A percentile compares a stretch with the other conserved stretches of the same genome.
Conservation (phyloP, 2,888 invertebrate species). For the Diaphora mendica region DNA sequence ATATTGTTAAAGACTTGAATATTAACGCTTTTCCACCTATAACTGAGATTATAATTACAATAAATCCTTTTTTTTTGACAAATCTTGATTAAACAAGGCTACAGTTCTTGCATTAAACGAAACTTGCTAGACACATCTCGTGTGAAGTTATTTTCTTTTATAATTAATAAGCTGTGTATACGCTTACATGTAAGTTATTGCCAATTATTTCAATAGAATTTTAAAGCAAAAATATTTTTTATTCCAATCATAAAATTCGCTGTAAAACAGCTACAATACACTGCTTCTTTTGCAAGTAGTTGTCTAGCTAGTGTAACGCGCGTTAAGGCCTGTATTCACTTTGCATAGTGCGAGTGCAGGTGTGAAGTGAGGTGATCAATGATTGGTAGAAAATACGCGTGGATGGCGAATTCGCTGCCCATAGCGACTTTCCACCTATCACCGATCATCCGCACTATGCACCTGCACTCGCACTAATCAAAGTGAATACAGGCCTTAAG, state of each 20-base stretch:
- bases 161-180: constrained; percentile 48
- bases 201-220: constrained; percentile 14
- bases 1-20: constrained; percentile 17
- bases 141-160: constrained; percentile 22
- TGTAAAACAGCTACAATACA: background rate
- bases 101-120: constrained; percentile 8
- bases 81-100: constrained; percentile 35
- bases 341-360: too few relatives aligned
- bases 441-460: too few relatives aligned
- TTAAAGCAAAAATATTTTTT: constrained; percentile 13
- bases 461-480: too few relatives aligned
- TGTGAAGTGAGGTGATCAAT: too few relatives aligned
- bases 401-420: too few relatives aligned
- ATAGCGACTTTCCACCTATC: too few relatives aligned
- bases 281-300: background rate
- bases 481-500: too few relatives aligned
- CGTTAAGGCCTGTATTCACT: too few relatives aligned
- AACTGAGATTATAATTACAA: constrained; percentile 29
- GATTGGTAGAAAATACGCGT: too few relatives aligned
- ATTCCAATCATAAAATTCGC: background rate
- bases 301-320: background rate
- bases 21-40: constrained; percentile 6
- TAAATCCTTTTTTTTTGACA: constrained; percentile 30
- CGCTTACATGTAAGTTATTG: constrained; percentile 41
- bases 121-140: constrained; percentile 35